Evolutionary conservation across 2,797 vertebrate species (phyloP), one percentile per base, ranked within the genome.

Genomic region (Lutjanus argentimaculatus): DNA sequence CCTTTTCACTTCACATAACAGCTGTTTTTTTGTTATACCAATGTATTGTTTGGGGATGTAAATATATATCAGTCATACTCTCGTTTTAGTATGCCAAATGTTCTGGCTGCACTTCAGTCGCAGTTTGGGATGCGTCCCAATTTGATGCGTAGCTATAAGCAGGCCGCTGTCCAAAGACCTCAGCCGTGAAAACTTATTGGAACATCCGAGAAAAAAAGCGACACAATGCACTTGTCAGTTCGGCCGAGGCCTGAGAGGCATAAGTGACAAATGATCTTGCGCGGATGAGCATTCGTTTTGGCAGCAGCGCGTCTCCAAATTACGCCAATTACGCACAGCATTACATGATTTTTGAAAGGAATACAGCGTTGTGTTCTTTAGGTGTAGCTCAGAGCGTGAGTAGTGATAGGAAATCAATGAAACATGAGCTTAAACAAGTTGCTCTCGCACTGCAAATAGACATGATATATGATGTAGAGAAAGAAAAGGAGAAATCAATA

Each of bases 131-230:
- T 80, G 78, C 6, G 66, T 90, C 80, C 84, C 75, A 69, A 46
- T 82, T 51, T 62, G 53, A 59, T 87, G 77, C 71, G 30, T 36
- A 36, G 30, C 62, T 72, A 52, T 46, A 72, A 82, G 30, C 55
- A 90, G 90, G 84, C 87, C 74, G 53, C 75, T 66, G 75, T 82
- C 79, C 84, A 88, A 85, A 82, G 61, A 84, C 67, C 55, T 72
- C 75, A 79, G 48, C 61, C 55, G 84, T 67, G 66, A 76, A 82
- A 86, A 89, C 71, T 72, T 81, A 69, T 57, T 74, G 52, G 48
- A 66, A 67, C 64, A 76, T 70, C 55, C 43, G 55, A 80, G 30
- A 40, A 81, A 36, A 36, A 62, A 86, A 61, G 68, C 72, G 55
- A 56, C 58, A 76, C 19, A 84, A 30, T 67, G 53, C 64, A 49